These are phyloP conservation scores for Chelon labrosus DNA, from an alignment of 2,797 vertebrate species.

Conservation along the genomic window DNA sequence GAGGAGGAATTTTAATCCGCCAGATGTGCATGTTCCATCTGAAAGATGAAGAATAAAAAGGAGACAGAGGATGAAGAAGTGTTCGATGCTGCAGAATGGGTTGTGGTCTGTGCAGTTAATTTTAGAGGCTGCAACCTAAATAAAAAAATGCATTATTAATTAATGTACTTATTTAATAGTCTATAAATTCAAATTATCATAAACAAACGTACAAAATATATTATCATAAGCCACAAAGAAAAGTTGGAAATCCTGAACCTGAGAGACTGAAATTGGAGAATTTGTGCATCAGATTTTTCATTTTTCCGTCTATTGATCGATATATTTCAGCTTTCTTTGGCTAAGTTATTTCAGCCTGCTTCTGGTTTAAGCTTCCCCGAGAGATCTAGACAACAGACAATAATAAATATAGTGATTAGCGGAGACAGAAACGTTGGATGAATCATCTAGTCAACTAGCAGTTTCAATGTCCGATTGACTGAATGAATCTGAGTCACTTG, in stretches of 20 bases:
- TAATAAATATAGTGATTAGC: too few relatives aligned
- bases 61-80: conserved; percentile 11
- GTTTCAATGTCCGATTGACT: too few relatives aligned
- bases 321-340: too few relatives aligned
- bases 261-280: neutral
- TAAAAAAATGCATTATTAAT: neutral
- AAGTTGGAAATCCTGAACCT: too few relatives aligned
- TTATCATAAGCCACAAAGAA: too few relatives aligned
- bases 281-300: neutral
- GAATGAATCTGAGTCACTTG: too few relatives aligned
- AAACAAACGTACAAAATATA: neutral
- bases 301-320: too few relatives aligned
- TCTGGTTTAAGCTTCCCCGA: neutral
- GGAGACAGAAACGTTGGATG: too few relatives aligned
- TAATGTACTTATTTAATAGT: neutral
- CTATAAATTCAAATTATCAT: neutral
- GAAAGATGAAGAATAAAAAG: conserved; percentile 9
- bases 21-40: conserved; percentile 25
- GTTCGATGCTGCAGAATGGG: neutral
- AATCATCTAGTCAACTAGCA: too few relatives aligned
- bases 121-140: neutral
- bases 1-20: conserved; percentile 48
- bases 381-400: too few relatives aligned
- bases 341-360: too few relatives aligned
- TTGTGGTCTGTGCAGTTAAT: conserved; percentile 13